A percentile compares a stretch with the other conserved stretches of the same genome.
Conservation (phyloP, 2,113 vertebrate species). For the Turdus rufiventris region DNA sequence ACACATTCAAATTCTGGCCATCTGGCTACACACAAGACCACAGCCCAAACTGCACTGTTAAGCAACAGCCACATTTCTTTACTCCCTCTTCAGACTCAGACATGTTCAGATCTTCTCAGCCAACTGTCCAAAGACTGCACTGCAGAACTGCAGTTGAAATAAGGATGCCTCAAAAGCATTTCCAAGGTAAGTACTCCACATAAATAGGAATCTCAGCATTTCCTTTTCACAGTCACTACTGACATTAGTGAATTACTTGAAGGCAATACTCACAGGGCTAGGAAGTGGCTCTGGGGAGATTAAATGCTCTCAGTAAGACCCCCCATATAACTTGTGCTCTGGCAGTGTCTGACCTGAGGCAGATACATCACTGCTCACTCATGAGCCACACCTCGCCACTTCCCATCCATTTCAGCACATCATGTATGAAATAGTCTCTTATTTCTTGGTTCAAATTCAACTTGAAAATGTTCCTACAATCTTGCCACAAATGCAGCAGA, state of each 20-base stretch:
- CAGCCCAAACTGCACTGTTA: not conserved
- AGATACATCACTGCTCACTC: not conserved
- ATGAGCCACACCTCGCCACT: not conserved
- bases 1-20: not conserved
- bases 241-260: not conserved
- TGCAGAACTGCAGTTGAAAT: not conserved
- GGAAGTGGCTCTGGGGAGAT: not conserved
- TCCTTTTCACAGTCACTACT: not conserved
- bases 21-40: not conserved
- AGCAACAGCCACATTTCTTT: fast-evolving
- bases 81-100: not conserved
- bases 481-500: not conserved
- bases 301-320: not conserved
- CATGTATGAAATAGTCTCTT: not conserved
- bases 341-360: not conserved
- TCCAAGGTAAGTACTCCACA: not conserved
- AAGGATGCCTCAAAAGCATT: not conserved
- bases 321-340: not conserved
- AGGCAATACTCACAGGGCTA: not conserved
- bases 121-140: not conserved
- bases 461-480: not conserved
- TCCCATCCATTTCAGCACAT: not conserved
- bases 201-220: not conserved
- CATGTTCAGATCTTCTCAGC: not conserved
- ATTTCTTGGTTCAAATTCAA: not conserved